Percentiles rank a stretch among this genome's conserved stretches.
phyloP scores from a whole-genome alignment of 1,140 invertebrate genomes.

The Euglossa dilemma region DNA sequence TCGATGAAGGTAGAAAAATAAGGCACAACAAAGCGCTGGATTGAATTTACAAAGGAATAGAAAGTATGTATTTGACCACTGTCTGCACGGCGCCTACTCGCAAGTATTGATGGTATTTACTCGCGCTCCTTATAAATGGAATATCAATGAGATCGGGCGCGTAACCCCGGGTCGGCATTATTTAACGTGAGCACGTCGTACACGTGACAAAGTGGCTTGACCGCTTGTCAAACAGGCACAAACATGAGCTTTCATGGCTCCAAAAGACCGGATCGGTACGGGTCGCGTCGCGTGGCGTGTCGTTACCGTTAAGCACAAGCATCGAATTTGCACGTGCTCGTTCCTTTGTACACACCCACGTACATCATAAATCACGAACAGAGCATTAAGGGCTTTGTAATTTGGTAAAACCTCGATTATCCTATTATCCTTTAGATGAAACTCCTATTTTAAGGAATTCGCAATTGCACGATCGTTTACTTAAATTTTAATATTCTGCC shows the following conservation, averaged over 20 bases:
- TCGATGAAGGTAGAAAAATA: not conserved
- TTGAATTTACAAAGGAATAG: slow-evolving; percentile 26
- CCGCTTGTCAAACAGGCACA: slow-evolving; percentile 56
- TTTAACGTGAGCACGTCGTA: slow-evolving; percentile 60
- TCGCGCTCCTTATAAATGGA: slow-evolving; percentile 49
- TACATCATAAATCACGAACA: slow-evolving; percentile 33
- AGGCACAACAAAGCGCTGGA: not conserved
- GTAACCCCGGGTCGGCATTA: slow-evolving; percentile 62
- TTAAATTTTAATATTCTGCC: not conserved
- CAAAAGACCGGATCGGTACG: slow-evolving; percentile 49
- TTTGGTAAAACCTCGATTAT: slow-evolving; percentile 27
- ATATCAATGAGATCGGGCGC: slow-evolving; percentile 56
- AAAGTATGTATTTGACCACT: slow-evolving; percentile 9
- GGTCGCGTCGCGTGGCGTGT: slow-evolving; percentile 53
- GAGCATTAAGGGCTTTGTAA: slow-evolving; percentile 33
- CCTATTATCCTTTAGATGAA: not conserved
- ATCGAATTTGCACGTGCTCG: slow-evolving; percentile 53
- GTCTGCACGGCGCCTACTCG: slow-evolving; percentile 15
- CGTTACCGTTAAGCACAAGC: slow-evolving; percentile 57
- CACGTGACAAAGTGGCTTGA: slow-evolving; percentile 57
- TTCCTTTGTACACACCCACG: slow-evolving; percentile 26
- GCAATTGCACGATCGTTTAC: not conserved
- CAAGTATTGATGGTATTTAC: slow-evolving; percentile 38
- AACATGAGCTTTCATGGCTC: slow-evolving; percentile 50
- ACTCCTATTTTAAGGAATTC: not conserved